A percentile compares a stretch with the other conserved stretches of the same genome.
These are phyloP conservation scores for Capra hircus DNA, from an alignment of 2,113 vertebrate species.

Conservation along the genomic window DNA sequence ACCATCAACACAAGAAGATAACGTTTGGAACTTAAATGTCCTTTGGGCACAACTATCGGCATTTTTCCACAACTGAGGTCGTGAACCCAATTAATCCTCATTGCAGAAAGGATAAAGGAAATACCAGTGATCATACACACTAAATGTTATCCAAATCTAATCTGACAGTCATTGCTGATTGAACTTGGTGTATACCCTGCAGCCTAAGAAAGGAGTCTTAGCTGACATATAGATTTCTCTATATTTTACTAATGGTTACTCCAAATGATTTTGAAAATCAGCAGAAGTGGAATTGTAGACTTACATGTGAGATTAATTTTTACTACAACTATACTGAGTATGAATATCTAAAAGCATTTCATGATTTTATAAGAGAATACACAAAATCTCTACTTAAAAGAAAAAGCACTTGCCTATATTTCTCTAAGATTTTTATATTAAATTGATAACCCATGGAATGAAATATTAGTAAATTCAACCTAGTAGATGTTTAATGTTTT, in stretches of 20 bases:
- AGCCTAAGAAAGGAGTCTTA: conserved; percentile 46
- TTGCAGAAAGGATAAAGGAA: conserved; percentile 43
- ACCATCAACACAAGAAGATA: conserved; percentile 47
- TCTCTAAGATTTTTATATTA: not conserved
- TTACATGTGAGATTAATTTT: conserved; percentile 21
- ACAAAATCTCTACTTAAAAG: not conserved
- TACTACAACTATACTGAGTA: not conserved
- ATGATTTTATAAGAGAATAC: not conserved
- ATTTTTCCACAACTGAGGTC: conserved; percentile 61
- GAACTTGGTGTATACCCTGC: conserved; percentile 17
- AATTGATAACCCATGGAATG: not conserved
- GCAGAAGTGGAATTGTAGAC: not conserved
- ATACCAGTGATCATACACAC: conserved; percentile 34
- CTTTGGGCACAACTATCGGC: conserved; percentile 48
- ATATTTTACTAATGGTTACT: not conserved
- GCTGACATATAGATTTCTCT: not conserved
- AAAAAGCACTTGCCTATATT: not conserved
- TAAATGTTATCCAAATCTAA: conserved; percentile 63
- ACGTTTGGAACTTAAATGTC: conserved; percentile 49
- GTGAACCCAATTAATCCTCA: conserved; percentile 74
- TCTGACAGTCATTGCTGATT: conserved; percentile 59
- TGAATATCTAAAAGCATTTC: not conserved
- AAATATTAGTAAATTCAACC: not conserved
- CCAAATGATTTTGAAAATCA: conserved; percentile 14
- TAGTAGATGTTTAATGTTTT: not conserved